Evolutionary conservation across 2,888 invertebrate genomes (phyloP).

Genomic region (Hirtodrosophila cameraria): DNA sequence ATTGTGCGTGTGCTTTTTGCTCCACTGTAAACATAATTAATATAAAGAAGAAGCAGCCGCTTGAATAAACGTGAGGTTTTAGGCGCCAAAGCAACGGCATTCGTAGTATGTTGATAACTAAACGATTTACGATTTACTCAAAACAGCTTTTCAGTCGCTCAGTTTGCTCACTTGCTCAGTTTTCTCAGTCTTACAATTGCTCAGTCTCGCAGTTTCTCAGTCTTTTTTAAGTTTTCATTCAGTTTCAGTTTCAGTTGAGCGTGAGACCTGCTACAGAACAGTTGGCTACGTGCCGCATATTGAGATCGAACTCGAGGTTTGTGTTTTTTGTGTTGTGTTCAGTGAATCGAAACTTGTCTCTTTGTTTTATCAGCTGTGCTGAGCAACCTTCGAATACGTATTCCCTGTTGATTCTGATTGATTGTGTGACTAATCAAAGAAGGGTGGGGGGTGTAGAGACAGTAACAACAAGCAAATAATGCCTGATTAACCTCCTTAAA

Average conservation of each 20-base stretch:
- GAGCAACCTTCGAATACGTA: slow-evolving; percentile 29
- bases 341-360: background rate
- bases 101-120: slow-evolving; percentile 44
- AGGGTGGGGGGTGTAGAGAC: background rate
- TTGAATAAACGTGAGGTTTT: slow-evolving; percentile 43
- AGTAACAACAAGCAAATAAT: slow-evolving; percentile 3
- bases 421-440: slow-evolving; percentile 54
- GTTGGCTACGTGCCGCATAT: slow-evolving; percentile 41
- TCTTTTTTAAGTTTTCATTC: slow-evolving; percentile 18
- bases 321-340: background rate
- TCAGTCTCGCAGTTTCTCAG: slow-evolving; percentile 10
- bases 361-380: slow-evolving; percentile 46
- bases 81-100: slow-evolving; percentile 37
- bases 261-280: slow-evolving; percentile 66
- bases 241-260: slow-evolving; percentile 68
- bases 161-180: slow-evolving; percentile 1
- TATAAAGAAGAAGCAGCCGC: slow-evolving; percentile 10
- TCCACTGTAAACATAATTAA: slow-evolving; percentile 19
- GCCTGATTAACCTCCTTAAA: slow-evolving; percentile 13
- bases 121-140: slow-evolving; percentile 22
- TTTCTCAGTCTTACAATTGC: background rate
- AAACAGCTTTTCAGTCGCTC: slow-evolving; percentile 29
- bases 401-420: slow-evolving; percentile 52
- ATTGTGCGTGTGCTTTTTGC: slow-evolving; percentile 15
- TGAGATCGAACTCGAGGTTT: slow-evolving; percentile 2